Conservation (phyloP, 2,797 vertebrate genomes). For the Malurus splendens region DNA sequence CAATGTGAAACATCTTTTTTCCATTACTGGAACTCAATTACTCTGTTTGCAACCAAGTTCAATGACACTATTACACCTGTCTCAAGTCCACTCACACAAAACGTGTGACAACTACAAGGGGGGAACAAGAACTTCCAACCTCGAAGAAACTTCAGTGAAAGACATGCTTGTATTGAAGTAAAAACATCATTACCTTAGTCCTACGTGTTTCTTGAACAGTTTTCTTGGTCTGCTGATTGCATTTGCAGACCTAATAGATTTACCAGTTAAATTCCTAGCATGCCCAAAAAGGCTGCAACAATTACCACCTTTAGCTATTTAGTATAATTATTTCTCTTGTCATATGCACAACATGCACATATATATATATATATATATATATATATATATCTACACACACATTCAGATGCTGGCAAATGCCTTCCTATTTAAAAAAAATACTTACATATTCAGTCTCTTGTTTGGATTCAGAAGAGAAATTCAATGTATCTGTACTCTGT, state of each 20-base stretch:
- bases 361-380: neutral
- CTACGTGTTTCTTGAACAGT: neutral
- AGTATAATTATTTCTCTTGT: neutral
- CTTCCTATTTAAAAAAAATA: slow-evolving; percentile 16
- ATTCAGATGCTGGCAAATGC: neutral
- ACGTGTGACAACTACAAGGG: neutral
- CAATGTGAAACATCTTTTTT: neutral
- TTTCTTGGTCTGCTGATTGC: neutral
- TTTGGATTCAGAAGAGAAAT: slow-evolving; percentile 88
- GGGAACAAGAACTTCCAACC: rapidly evolving
- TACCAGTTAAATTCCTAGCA: neutral
- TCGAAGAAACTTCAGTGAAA: neutral
- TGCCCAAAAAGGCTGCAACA: neutral
- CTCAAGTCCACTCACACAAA: neutral
- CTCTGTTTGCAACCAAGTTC: neutral
- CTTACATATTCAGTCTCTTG: slow-evolving; percentile 89
- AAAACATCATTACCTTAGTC: neutral
- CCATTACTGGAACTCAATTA: neutral
- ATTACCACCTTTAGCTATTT: neutral
- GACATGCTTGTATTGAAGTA: neutral
- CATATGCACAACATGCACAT: neutral
- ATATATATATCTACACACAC: rapidly evolving
- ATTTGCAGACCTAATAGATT: neutral
- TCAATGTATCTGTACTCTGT: slow-evolving; percentile 83
- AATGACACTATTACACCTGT: neutral